These are phyloP conservation scores for Cephalopachus bancanus DNA, from an alignment of 2,797 vertebrate species.

Conservation along the genomic window DNA sequence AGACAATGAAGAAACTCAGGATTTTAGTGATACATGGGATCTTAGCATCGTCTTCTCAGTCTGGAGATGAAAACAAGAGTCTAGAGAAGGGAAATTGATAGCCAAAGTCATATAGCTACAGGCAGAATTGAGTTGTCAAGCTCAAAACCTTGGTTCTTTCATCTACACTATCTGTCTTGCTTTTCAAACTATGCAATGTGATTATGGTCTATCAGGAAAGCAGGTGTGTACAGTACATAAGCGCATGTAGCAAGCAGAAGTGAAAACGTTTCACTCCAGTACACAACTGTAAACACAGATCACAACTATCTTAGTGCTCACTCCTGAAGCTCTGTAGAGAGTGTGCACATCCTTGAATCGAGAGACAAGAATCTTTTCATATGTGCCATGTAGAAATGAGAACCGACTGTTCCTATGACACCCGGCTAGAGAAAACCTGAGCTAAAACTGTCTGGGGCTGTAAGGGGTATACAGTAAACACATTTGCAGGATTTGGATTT, in stretches of 20 bases:
- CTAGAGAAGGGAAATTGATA: slow-evolving; percentile 4
- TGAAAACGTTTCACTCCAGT: background rate
- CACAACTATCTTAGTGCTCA: background rate
- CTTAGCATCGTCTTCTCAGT: slow-evolving; percentile 14
- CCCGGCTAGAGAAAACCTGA: background rate
- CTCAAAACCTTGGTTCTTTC: slow-evolving; percentile 42
- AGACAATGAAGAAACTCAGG: background rate
- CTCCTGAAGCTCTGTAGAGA: slow-evolving; percentile 24
- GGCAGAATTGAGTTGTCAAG: background rate
- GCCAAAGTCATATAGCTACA: slow-evolving; percentile 6
- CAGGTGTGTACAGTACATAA: background rate
- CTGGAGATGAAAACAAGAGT: background rate
- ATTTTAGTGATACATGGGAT: background rate
- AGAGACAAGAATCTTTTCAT: slow-evolving; percentile 33
- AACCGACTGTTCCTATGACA: background rate
- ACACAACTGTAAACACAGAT: slow-evolving; percentile 32
- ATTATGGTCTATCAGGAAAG: background rate
- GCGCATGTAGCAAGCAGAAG: background rate
- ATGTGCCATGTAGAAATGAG: slow-evolving; percentile 9
- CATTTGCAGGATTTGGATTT: slow-evolving; percentile 32
- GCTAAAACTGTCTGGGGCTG: background rate
- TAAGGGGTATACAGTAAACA: slow-evolving; percentile 6
- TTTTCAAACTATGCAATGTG: background rate
- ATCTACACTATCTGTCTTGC: background rate
- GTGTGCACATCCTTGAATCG: background rate